Base-by-base conservation (phyloP, 2,113 vertebrate genomes). In the Dermatemys mawii region DNA sequence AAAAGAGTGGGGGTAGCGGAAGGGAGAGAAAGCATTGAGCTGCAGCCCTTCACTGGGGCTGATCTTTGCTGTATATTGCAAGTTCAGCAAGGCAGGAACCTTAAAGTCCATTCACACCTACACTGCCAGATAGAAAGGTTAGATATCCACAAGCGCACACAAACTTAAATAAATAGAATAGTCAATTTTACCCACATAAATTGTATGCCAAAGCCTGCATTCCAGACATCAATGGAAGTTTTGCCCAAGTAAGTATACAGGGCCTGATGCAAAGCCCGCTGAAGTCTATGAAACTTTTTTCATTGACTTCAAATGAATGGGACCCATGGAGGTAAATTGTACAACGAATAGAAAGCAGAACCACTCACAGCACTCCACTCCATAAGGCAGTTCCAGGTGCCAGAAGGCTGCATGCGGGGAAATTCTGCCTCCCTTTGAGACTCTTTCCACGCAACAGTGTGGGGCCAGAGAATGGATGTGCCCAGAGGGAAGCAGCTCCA, bases 1-100 rank as follows among this genome's bases (percentile, higher is more conserved):
- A 16, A 16, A 32, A 14, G 27, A 19, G 7, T 4, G 7, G 29
- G 1, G 16, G n/a, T n/a, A n/a, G n/a, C n/a, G 29, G 60, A 7
- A 16, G 60, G 32, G 7, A 17, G 3, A 8, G 32, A 60, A 63
- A 63, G 60, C 60, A n/a, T n/a, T 63, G 60, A 35, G 32, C 60
- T 63, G 60, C 32, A 63, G 32, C 19, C 32, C 29, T 63, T 17
- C 32, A 32, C 9, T 35, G 60, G 16, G 32, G 29, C 32, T 63
- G 60, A 7, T 32, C 14, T 60, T 60, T n/a, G 60, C 60, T 63
- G 32, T n/a, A 63, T 63, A 63, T 17, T 35, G 57, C 57, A 35
- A 63, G 29, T 35, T 35, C 14, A 63, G 60, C 57, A 63, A 35
- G 32, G 29, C 57, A 13, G 27, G 12, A 63, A 35, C 57, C 57